A percentile compares a stretch with the other conserved stretches of the same genome.
phyloP scores from a whole-genome alignment of 2,113 vertebrate genomes.

The Ameiurus melas region DNA sequence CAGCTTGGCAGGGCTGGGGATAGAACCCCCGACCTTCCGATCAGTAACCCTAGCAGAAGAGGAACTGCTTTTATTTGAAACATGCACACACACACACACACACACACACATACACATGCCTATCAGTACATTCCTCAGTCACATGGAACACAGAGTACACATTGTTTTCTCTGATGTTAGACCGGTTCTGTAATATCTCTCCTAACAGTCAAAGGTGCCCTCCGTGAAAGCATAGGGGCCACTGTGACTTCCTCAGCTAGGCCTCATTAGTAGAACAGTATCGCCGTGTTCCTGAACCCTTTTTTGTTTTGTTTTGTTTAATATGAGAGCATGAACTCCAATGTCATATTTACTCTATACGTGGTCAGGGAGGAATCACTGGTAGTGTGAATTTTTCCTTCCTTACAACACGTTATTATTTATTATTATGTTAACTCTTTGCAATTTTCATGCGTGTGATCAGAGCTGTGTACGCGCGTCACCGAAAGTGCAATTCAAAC shows the following conservation, averaged over 20 bases:
- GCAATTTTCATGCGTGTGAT: no score
- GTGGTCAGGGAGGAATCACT: neutral
- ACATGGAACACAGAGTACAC: neutral
- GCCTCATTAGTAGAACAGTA: neutral
- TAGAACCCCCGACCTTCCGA: no score
- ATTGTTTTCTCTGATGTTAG: neutral
- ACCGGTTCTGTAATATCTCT: neutral
- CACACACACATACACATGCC: neutral
- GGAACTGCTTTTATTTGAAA: neutral
- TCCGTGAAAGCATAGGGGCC: neutral
- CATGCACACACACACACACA: neutral
- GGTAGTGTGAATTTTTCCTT: neutral
- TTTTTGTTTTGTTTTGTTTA: neutral
- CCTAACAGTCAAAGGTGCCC: neutral
- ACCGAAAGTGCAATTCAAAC: neutral
- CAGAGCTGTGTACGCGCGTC: no score
- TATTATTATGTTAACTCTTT: neutral
- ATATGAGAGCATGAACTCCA: neutral
- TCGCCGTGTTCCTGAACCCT: neutral
- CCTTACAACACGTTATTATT: neutral
- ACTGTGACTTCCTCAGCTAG: neutral
- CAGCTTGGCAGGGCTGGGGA: no score
- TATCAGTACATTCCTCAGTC: neutral
- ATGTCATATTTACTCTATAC: neutral
- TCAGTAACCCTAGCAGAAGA: neutral